phyloP scores from a whole-genome alignment of 2,888 invertebrate species.

The Graphium colonna region DNA sequence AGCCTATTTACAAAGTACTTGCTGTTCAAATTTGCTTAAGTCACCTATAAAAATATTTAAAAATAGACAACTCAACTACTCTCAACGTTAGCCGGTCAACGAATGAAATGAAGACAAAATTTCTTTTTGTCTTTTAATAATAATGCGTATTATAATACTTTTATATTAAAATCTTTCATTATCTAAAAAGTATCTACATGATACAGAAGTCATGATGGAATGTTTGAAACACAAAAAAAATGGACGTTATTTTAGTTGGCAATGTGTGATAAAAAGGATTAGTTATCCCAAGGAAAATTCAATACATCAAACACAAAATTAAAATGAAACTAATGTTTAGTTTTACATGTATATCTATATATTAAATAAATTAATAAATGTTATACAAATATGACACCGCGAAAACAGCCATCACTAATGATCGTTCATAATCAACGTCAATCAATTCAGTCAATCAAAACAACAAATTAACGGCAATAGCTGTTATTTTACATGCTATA shows the following conservation, averaged over 20 bases:
- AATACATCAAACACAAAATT: background rate
- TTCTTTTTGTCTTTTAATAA: background rate
- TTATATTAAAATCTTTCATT: no score
- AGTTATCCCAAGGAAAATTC: no score
- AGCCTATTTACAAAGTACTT: no score
- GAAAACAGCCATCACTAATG: conserved; percentile 15
- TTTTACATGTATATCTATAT: conserved; percentile 33
- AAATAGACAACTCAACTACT: no score
- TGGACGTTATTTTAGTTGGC: conserved; percentile 19
- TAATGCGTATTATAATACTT: no score
- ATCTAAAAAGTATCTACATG: no score
- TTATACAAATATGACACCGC: conserved; percentile 33
- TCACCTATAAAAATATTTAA: no score
- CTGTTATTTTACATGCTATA: conserved; percentile 1
- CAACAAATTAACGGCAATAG: conserved; percentile 18
- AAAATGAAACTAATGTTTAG: conserved; percentile 26
- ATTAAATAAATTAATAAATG: conserved; percentile 35
- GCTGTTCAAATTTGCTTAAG: no score
- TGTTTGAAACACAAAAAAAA: conserved; percentile 20
- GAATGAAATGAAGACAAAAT: no score
- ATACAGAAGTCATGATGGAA: no score
- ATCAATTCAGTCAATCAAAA: conserved; percentile 33
- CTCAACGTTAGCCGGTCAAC: no score
- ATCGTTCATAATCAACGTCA: conserved; percentile 21
- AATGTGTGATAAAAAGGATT: no score